A percentile compares a stretch with the other conserved stretches of the same genome.
Evolutionary conservation across 2,113 vertebrate genomes (phyloP).

Genomic region (Oophaga pumilio): DNA sequence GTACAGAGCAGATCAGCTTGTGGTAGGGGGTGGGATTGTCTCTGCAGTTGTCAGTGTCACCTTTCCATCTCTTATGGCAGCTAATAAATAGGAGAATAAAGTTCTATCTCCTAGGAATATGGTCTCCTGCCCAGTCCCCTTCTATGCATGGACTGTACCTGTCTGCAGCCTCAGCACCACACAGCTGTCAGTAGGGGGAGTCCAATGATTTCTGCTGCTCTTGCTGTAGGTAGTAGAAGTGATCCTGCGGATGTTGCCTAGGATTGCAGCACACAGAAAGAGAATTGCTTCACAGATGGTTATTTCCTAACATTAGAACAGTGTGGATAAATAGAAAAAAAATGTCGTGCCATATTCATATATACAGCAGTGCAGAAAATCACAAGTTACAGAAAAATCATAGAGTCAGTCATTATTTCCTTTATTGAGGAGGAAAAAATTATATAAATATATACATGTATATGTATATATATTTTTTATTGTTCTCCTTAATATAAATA

Average conservation of each 20-base stretch:
- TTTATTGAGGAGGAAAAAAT: neutral
- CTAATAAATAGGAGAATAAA: neutral
- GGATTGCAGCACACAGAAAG: slow-evolving; percentile 32
- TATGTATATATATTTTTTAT: no score
- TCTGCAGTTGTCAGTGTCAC: neutral
- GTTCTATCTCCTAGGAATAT: neutral
- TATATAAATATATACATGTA: no score
- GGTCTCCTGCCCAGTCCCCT: neutral
- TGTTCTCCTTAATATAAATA: no score
- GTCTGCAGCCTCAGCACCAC: slow-evolving; percentile 4
- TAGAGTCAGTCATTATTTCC: neutral
- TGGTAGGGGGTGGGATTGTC: neutral
- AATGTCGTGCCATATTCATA: neutral
- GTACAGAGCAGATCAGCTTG: neutral
- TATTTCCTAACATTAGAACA: neutral
- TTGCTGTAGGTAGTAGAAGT: slow-evolving; percentile 16
- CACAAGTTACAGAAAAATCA: no score
- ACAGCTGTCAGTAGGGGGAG: slow-evolving; percentile 51
- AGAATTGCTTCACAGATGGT: slow-evolving; percentile 32
- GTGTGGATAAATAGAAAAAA: neutral
- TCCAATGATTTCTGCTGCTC: slow-evolving; percentile 27
- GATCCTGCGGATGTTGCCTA: slow-evolving; percentile 35
- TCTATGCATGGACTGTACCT: slow-evolving; percentile 4
- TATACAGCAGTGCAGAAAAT: neutral
- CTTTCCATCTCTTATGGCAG: neutral